These are phyloP conservation scores for Calidris pugnax DNA, from an alignment of 2,113 vertebrate genomes.

Conservation along the genomic window DNA sequence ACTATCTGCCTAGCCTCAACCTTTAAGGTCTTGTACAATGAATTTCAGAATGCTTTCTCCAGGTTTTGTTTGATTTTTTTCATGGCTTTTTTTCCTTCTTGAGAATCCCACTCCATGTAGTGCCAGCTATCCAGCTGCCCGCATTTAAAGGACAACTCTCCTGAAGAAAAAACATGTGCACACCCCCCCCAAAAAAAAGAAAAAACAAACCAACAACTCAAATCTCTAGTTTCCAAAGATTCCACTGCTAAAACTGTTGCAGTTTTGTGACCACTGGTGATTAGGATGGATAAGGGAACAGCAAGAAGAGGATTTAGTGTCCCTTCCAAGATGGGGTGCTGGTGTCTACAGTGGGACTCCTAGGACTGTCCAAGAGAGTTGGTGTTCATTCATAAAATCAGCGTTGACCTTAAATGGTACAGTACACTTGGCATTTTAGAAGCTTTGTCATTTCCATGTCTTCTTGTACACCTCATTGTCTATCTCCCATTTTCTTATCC, in stretches of 20 bases:
- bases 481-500: background rate
- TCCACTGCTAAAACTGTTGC: background rate
- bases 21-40: background rate
- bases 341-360: background rate
- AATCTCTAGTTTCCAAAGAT: background rate
- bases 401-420: background rate
- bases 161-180: background rate
- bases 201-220: background rate
- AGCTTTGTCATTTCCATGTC: background rate
- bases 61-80: background rate
- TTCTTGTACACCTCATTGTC: background rate
- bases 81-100: background rate
- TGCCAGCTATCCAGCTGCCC: background rate
- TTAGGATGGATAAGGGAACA: background rate
- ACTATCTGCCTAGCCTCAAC: background rate
- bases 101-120: background rate
- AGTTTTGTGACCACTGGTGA: background rate
- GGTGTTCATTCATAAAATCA: background rate
- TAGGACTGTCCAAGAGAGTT: background rate
- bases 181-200: background rate
- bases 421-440: background rate
- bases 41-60: background rate
- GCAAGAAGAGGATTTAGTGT: background rate
- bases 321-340: background rate
- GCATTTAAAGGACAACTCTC: background rate